phyloP scores from a whole-genome alignment of 2,888 invertebrate genomes.

The Xylocampa areola region DNA sequence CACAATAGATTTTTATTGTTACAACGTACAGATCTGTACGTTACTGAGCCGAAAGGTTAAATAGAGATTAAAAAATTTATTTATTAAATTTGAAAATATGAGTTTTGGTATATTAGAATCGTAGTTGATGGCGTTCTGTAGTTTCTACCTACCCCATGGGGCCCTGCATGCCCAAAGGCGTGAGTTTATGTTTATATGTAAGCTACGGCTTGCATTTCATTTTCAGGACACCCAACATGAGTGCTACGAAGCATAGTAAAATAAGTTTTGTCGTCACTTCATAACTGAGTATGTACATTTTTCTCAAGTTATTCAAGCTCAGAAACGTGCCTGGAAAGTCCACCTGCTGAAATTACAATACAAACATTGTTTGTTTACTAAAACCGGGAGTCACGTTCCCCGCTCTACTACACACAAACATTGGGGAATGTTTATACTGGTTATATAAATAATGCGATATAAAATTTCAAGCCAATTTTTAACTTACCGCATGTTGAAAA shows the following conservation, averaged over 20 bases:
- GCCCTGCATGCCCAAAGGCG: no score
- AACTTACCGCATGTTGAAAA: slow-evolving; percentile 20
- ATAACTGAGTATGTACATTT: slow-evolving; percentile 33
- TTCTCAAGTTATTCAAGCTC: slow-evolving; percentile 51
- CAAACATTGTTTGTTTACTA: slow-evolving; percentile 67
- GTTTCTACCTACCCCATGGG: no score
- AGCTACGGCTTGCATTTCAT: no score
- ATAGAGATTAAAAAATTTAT: no score
- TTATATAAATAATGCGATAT: slow-evolving; percentile 64
- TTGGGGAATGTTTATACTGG: slow-evolving; percentile 61
- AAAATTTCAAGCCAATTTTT: slow-evolving; percentile 51
- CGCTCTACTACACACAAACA: slow-evolving; percentile 62
- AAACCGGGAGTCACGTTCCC: slow-evolving; percentile 68
- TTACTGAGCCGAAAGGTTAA: no score
- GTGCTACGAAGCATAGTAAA: background rate
- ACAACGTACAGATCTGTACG: no score
- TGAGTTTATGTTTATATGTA: no score
- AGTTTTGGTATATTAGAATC: no score
- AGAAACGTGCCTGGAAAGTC: slow-evolving; percentile 67
- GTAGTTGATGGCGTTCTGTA: no score
- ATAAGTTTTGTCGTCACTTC: slow-evolving; percentile 11
- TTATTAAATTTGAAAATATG: no score
- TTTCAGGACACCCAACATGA: no score
- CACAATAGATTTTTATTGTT: no score
- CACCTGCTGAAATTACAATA: slow-evolving; percentile 70